Evolutionary conservation across 2,113 vertebrate genomes (phyloP).

Genomic region (Gyps fulvus): DNA sequence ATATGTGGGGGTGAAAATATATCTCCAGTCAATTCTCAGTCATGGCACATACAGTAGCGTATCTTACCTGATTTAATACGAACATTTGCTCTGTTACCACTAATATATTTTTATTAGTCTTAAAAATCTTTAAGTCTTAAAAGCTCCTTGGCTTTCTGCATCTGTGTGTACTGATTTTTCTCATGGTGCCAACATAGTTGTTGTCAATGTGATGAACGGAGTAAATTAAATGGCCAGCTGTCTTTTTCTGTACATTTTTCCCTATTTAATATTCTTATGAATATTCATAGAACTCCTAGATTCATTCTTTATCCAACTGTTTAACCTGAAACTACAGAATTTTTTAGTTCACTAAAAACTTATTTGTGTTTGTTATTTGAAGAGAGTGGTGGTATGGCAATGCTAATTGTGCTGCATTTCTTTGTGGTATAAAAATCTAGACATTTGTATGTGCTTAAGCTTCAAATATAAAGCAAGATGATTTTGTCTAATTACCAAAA

Average conservation of each 20-base stretch:
- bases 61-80: neutral
- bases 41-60: neutral
- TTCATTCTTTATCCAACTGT: neutral
- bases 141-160: neutral
- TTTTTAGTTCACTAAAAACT: neutral
- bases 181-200: neutral
- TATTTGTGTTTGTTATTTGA: neutral
- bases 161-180: neutral
- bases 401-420: neutral
- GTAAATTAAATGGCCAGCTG: neutral
- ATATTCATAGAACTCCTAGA: neutral
- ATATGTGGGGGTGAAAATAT: neutral
- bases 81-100: neutral
- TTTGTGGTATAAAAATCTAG: neutral
- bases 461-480: neutral
- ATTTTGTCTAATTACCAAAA: conserved; percentile 3
- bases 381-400: neutral
- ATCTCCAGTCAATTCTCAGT: neutral
- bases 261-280: neutral
- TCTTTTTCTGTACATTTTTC: neutral
- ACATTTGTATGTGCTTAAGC: neutral
- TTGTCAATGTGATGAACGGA: neutral
- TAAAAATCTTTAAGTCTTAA: neutral
- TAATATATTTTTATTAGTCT: neutral
- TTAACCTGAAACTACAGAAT: neutral